phyloP scores from a whole-genome alignment of 1,140 invertebrate species.

The Ceratosolen fusciceps region DNA sequence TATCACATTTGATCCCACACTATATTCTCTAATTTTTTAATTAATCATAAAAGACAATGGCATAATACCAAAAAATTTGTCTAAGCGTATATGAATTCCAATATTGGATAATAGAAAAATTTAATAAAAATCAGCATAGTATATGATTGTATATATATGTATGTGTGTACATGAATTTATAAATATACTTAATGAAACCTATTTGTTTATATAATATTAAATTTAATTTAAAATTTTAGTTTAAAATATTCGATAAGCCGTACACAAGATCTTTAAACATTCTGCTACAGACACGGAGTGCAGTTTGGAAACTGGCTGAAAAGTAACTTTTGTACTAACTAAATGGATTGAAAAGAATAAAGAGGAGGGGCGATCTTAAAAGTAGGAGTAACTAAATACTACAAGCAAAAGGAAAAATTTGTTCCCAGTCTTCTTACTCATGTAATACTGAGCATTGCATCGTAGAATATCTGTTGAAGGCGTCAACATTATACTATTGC shows the following conservation, averaged over 20 bases:
- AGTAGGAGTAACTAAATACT: background rate
- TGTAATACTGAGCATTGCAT: background rate
- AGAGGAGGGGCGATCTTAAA: background rate
- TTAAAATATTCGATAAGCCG: background rate
- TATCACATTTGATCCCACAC: too few species aligned
- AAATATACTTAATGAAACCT: too few species aligned
- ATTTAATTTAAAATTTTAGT: too few species aligned
- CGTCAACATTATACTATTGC: background rate
- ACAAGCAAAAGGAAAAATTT: background rate
- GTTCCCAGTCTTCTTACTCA: background rate
- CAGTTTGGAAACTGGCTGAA: slow-evolving; percentile 68
- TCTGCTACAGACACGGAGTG: slow-evolving; percentile 70
- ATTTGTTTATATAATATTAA: too few species aligned
- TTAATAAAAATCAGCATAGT: too few species aligned
- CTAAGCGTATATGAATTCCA: too few species aligned
- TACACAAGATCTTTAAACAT: slow-evolving; percentile 53
- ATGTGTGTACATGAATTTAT: too few species aligned
- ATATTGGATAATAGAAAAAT: too few species aligned
- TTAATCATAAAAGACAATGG: too few species aligned
- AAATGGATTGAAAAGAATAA: background rate
- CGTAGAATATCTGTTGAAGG: background rate
- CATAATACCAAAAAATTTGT: too few species aligned
- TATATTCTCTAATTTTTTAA: too few species aligned
- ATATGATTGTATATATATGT: too few species aligned
- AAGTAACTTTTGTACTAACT: slow-evolving; percentile 56